phyloP scores from a whole-genome alignment of 2,888 invertebrate genomes.

The Cosmia pyralina region DNA sequence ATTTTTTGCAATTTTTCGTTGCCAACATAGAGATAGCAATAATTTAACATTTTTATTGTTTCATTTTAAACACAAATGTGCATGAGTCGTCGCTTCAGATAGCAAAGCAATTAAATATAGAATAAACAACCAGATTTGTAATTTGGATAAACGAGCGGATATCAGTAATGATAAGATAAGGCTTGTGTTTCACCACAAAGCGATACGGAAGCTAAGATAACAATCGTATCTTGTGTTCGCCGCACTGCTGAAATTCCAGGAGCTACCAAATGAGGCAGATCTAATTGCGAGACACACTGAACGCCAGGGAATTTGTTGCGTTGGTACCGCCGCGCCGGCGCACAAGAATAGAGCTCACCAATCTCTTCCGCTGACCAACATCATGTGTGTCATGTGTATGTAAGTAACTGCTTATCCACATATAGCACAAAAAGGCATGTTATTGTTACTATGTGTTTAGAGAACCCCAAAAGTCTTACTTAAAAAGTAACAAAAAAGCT shows the following conservation, averaged over 20 bases:
- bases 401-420: neutral
- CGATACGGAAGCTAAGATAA: constrained; percentile 1
- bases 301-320: constrained; percentile 41
- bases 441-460: neutral
- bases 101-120: constrained; percentile 14
- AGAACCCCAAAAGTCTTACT: neutral
- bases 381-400: neutral
- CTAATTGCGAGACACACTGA: constrained; percentile 45
- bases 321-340: neutral
- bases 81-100: neutral
- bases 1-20: neutral
- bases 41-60: neutral
- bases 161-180: constrained; percentile 36
- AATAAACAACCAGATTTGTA: constrained; percentile 15
- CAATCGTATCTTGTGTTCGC: constrained; percentile 2
- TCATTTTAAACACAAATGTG: neutral
- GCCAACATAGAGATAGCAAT: neutral
- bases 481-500: no score
- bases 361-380: constrained; percentile 40
- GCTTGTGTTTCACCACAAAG: neutral
- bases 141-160: constrained; percentile 20
- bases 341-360: constrained; percentile 28
- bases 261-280: constrained; percentile 18
- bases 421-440: no score
- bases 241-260: neutral